Evolutionary conservation across 2,113 vertebrate species (phyloP), one percentile per base, ranked within the genome.

Genomic region (Sinocyclocheilus anophthalmus): DNA sequence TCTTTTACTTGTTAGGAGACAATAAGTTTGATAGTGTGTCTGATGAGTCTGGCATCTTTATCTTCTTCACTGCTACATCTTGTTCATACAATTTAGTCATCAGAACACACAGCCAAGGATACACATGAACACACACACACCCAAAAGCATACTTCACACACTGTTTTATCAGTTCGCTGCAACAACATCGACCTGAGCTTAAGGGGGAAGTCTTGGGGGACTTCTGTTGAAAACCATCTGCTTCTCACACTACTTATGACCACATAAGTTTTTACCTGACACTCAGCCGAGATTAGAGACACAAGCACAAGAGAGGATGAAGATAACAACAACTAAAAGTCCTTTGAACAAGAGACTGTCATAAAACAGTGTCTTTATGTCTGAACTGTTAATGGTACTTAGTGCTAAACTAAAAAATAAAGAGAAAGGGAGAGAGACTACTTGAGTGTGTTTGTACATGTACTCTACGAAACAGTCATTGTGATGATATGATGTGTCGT

Each of bases 61-160:
- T 63, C 50, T 11, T 79, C 63, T 59, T 9, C 30, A n/a, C 63
- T 37, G 67, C 22, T 26, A 50, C 69, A 24, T 45, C n/a, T 55
- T 45, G 45, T 63, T 85, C 45, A 67, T 81, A 87, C 20, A 67
- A 65, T 80, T 80, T 80, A 75, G 76, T 37, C 13, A 67, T 81
- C 59, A 26, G 18, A 78, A 84, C 65, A 59, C 53, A 53, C 65
- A 55, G 53, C 53, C 53, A 55, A 55, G 16, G 1, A 76, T 61
- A 70, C 78, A 85, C 33, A 53, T 69, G 53, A 59, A 81, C 33
- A 55, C 70, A 53, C 81, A 81, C 50, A 48, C 55, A 84, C 48
- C 45, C 72, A 57, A 53, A 85, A 20, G 22, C 78, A 77, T 18
- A 39, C 57, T 30, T 80, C 53, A 83, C 76, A 86, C 22, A 39